Conservation (phyloP, 2,888 invertebrate genomes). For the Cheilosia vulpina region DNA sequence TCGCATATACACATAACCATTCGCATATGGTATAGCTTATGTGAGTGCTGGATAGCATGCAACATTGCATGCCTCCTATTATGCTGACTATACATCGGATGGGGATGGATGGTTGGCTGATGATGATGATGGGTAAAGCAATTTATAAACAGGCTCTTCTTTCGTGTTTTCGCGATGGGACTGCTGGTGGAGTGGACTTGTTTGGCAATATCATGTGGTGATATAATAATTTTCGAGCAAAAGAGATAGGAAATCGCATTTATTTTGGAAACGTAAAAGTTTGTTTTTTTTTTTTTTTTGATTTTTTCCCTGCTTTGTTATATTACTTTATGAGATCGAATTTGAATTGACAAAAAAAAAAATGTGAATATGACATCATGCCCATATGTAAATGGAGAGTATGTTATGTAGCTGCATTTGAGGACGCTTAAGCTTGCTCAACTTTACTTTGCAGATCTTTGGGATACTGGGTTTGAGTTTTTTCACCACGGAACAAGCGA, state of each 20-base stretch:
- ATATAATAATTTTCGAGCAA: constrained; percentile 45
- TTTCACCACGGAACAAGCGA: too few relatives aligned
- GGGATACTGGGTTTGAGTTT: too few relatives aligned
- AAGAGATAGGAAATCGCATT: constrained; percentile 22
- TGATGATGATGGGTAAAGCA: constrained; percentile 66
- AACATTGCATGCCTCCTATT: constrained; percentile 56
- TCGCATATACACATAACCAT: constrained; percentile 24
- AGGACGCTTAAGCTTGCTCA: neutral
- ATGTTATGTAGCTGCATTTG: neutral
- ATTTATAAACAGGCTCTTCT: constrained; percentile 67
- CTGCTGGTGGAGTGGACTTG: constrained; percentile 31
- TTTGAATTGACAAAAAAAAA: neutral
- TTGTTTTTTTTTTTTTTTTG: neutral
- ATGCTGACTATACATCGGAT: constrained; percentile 32
- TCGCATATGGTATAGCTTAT: constrained; percentile 3
- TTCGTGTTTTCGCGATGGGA: constrained; percentile 57
- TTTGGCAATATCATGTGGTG: constrained; percentile 55
- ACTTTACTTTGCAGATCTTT: too few relatives aligned
- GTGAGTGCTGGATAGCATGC: constrained; percentile 47
- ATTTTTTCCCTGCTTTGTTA: neutral
- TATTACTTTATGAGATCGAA: constrained; percentile 36
- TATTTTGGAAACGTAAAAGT: constrained; percentile 26
- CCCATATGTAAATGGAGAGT: neutral
- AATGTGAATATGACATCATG: constrained; percentile 49
- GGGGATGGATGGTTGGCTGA: constrained; percentile 42